A percentile compares a stretch with the other conserved stretches of the same genome.
Evolutionary conservation across 2,888 invertebrate genomes (phyloP).

Genomic region (Bellardia bayeri): DNA sequence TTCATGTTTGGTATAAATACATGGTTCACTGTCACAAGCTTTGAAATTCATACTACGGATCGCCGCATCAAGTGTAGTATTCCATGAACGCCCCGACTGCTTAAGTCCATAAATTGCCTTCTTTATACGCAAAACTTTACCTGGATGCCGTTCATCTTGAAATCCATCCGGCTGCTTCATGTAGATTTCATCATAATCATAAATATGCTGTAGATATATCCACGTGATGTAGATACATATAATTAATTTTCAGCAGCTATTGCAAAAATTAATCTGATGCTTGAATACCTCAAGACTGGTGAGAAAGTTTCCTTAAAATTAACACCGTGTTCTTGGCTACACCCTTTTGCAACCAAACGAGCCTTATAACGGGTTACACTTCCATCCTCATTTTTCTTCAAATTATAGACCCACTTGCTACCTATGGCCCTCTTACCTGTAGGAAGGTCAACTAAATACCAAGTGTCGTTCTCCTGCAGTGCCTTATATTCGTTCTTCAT

Average conservation of each 20-base stretch:
- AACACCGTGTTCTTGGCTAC: neutral
- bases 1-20: too few species aligned
- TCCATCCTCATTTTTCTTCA: conserved; percentile 17
- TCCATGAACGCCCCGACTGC: neutral
- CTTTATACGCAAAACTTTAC: too few species aligned
- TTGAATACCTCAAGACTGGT: too few species aligned
- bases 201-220: too few species aligned
- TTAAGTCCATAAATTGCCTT: too few species aligned
- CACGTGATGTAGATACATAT: too few species aligned
- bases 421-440: conserved; percentile 4
- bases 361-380: conserved; percentile 10
- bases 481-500: conserved; percentile 40
- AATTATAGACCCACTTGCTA: conserved; percentile 67
- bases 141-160: too few species aligned
- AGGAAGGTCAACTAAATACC: conserved; percentile 1
- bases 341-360: conserved; percentile 10
- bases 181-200: too few species aligned
- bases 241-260: too few species aligned
- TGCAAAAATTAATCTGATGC: too few species aligned
- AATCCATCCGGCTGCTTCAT: too few species aligned
- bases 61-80: neutral
- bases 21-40: neutral
- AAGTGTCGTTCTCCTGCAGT: conserved; percentile 1
- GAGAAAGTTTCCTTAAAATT: neutral
- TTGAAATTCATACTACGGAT: neutral